phyloP scores from a whole-genome alignment of 2,797 vertebrate species.

The Pachyuromys duprasi region DNA sequence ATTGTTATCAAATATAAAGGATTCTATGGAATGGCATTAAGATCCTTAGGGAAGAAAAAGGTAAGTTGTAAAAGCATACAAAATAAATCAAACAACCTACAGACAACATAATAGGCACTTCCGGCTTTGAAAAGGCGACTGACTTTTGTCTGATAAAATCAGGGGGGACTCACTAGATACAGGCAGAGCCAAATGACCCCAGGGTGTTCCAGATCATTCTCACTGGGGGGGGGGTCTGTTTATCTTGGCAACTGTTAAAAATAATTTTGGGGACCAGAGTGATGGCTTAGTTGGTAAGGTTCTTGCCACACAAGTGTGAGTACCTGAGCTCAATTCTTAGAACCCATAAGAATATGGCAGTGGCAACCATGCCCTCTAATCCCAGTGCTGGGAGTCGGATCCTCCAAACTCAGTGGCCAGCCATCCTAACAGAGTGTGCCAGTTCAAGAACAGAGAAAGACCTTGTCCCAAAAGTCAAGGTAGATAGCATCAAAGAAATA shows the following conservation, averaged over 20 bases:
- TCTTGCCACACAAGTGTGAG: background rate
- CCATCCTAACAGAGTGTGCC: background rate
- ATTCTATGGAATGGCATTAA: background rate
- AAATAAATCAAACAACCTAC: background rate
- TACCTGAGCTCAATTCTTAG: background rate
- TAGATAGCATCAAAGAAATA: background rate
- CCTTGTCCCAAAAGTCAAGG: background rate
- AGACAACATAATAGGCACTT: background rate
- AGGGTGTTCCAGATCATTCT: background rate
- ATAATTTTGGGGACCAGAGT: background rate
- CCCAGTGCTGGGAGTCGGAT: background rate
- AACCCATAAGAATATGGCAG: background rate
- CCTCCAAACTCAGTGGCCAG: background rate
- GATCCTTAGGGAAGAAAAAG: background rate
- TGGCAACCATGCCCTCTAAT: background rate
- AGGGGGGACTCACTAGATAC: background rate
- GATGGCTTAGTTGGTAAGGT: background rate
- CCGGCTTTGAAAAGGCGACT: background rate
- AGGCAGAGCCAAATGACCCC: background rate
- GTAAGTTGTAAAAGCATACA: background rate
- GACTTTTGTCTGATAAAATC: background rate
- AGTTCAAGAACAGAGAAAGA: background rate
- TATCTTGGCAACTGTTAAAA: background rate
- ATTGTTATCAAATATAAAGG: background rate
- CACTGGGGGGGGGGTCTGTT: background rate